Base-by-base conservation (phyloP, 2,888 invertebrate genomes). In the Lasioglossum figueresi region DNA sequence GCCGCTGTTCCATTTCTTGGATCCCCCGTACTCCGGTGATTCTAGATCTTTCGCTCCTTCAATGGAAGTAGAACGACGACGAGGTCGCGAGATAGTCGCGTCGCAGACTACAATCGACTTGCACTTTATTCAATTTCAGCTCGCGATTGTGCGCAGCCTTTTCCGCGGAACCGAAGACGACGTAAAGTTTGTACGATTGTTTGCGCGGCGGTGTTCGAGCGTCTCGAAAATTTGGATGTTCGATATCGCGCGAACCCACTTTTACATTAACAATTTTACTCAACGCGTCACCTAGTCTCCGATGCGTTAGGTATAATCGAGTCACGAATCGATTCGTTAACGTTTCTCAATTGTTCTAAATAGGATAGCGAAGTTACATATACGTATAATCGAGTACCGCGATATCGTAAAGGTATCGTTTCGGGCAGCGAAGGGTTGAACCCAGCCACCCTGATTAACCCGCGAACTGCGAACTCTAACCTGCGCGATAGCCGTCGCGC, bases 61-160 rank as follows among this genome's bases (percentile, higher is more conserved):
- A 37, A 68, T 68, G 68, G 68, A 34, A 68, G 23, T 68, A 23
- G 34, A 68, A 68, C 37, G 23, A 37, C 34, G 68, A 68, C 37
- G 23, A 68, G 68, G 23, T 68, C 34, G 4, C 37, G 10, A 37
- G 23, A 34, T 68, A 68, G 68, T 1, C 37, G 4, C 23, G 10
- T 37, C 1, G 66, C 19, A 34, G 19, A 8, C 31, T 8, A 31
- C 63, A 27, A 34, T 6, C 31, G 34, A 66, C 66, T 37, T 4
- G 23, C 34, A 23, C 66, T 23, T 66, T 37, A 37, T 68, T 68
- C 68, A 68, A 68, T 68, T 68, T 68, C 68, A 34, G 23, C 19
- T 68, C 68, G 19, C 10, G 66, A 66, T 66, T 66, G 34, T 34
- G 66, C 68, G 6, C 68, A 1, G 37, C 37, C 23, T 68, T 37